These are phyloP conservation scores for Coendou prehensilis DNA, from an alignment of 2,797 vertebrate genomes.

Conservation along the genomic window DNA sequence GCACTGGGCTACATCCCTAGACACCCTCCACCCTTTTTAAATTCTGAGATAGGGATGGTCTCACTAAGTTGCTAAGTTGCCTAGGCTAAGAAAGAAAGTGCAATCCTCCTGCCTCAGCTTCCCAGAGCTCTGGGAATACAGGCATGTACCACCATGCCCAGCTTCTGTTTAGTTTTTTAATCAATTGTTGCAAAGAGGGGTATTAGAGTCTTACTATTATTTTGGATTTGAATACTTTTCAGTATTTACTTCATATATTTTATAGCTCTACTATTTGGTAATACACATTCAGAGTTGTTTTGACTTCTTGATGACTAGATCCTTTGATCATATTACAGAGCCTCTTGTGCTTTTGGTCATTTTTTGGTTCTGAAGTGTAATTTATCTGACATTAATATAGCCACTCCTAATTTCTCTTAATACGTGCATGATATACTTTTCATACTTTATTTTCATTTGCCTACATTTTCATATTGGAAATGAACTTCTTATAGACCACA, in stretches of 20 bases:
- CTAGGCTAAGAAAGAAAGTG: neutral
- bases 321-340: neutral
- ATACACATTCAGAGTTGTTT: neutral
- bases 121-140: neutral
- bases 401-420: neutral
- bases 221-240: neutral
- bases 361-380: conserved; percentile 2
- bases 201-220: neutral
- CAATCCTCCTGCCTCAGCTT: neutral
- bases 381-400: conserved; percentile 30
- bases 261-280: conserved; percentile 24
- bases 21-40: neutral
- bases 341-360: neutral
- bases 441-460: neutral
- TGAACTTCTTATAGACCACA: neutral
- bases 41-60: neutral
- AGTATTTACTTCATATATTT: conserved; percentile 55
- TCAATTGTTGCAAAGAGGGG: neutral
- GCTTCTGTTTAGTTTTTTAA: conserved; percentile 36
- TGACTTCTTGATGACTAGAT: neutral
- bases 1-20: neutral
- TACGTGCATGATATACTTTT: neutral
- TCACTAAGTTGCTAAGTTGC: neutral
- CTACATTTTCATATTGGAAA: neutral
- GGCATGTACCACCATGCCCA: neutral